Base-by-base conservation (phyloP, 2,113 vertebrate genomes). In the Motacilla tschutschensis region DNA sequence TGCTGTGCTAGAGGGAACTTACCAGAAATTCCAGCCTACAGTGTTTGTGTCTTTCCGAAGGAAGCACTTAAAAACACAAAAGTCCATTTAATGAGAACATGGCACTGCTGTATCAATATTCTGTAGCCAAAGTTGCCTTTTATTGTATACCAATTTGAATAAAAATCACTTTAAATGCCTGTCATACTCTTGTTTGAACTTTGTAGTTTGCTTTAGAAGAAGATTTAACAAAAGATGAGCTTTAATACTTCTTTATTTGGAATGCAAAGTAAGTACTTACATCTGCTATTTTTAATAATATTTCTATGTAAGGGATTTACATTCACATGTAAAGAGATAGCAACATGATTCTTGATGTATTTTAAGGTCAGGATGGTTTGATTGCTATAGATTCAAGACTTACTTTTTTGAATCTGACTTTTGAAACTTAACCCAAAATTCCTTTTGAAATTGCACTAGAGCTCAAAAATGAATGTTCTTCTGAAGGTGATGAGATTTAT, bases 181-280 rank as follows among this genome's bases (percentile, higher is more conserved):
- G 11, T 51, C 11, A 33, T 50, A 69, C 8, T 83, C 25, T 28
- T 79, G 33, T 71, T 79, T 87, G 62, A 65, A 66, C 8, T 66
- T 81, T 9, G 28, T 36, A 1, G 12, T 77, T 77, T 73, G 17
- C 33, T 88, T 79, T 70, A 83, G 40, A 88, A 89, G 36, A 63
- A 2, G 14, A 28, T 47, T 65, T 76, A 80, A 71, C 48, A 41
- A 38, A 79, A 69, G 21, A 50, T 28, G 25, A 94, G 33, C 16
- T 88, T 89, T 89, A 88, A 88, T 63, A 69, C 24, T 40, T 17
- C 33, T 91, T 92, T 93, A 91, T 92, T 92, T 88, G 33, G 86
- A 79, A 48, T 58, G 44, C 26, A 60, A 83, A 90, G 19, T 47
- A 70, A 41, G 20, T 88, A 59, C 9, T 75, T 67, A 4, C 24